phyloP scores from a whole-genome alignment of 1,140 invertebrate genomes.

The Thrips palmi region DNA sequence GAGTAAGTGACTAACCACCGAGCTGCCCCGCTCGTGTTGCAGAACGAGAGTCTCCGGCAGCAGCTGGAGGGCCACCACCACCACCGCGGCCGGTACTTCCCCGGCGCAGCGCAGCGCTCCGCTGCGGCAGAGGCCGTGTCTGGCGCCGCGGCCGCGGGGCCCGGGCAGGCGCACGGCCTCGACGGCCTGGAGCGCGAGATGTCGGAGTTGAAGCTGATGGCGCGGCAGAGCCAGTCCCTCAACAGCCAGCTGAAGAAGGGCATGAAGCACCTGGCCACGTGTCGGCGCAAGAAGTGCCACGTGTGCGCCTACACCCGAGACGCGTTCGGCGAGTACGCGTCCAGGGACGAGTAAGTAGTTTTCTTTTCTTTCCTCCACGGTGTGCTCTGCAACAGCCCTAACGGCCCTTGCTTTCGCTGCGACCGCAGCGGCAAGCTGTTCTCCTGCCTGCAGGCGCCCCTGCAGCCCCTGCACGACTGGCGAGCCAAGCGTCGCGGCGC shows the following conservation, averaged over 20 bases:
- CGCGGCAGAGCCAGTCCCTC: conserved; percentile 23
- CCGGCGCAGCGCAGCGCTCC: too few species aligned
- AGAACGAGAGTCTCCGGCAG: too few species aligned
- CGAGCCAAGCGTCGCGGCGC: conserved; percentile 11
- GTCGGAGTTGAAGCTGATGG: conserved; percentile 18
- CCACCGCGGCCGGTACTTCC: too few species aligned
- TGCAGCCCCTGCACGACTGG: conserved; percentile 33
- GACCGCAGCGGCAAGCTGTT: conserved; percentile 31
- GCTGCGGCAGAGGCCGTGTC: too few species aligned
- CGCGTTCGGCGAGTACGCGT: conserved; percentile 34
- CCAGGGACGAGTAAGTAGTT: conserved; percentile 28
- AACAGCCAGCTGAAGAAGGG: conserved; percentile 31
- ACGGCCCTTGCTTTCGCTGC: conserved; percentile 7
- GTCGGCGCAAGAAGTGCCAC: conserved; percentile 33
- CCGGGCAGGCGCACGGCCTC: too few species aligned
- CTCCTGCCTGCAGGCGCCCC: conserved; percentile 35
- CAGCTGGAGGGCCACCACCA: too few species aligned
- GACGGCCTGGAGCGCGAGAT: conserved; percentile 6
- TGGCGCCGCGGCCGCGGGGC: too few species aligned
- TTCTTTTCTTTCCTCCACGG: background rate
- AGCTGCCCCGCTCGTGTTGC: too few species aligned
- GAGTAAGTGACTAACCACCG: too few species aligned
- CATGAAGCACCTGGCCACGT: conserved; percentile 29
- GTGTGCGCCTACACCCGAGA: conserved; percentile 37
- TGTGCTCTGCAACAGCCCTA: background rate